phyloP scores from a whole-genome alignment of 2,888 invertebrate genomes.

The Stratiomys singularior region DNA sequence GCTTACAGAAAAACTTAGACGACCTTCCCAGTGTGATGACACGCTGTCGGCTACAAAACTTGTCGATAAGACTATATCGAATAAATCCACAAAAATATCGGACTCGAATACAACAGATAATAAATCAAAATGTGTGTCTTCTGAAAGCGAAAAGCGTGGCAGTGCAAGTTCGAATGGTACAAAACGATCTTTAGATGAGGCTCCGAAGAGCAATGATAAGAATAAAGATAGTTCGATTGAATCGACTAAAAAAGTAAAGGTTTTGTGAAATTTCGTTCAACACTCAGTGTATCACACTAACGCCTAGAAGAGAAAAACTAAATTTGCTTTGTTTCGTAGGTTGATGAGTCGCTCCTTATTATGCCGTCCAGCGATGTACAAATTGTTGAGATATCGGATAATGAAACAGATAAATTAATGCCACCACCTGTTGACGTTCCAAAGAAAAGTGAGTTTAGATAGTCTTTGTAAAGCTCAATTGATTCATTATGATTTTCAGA shows the following conservation, averaged over 20 bases:
- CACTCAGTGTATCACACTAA: background rate
- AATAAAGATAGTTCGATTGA: slow-evolving; percentile 3
- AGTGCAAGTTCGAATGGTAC: background rate
- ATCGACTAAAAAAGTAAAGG: slow-evolving; percentile 52
- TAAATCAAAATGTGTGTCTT: background rate
- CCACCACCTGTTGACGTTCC: slow-evolving; percentile 48
- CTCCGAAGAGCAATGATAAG: background rate
- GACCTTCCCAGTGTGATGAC: slow-evolving; percentile 54
- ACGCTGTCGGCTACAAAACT: slow-evolving; percentile 46
- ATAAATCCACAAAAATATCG: background rate
- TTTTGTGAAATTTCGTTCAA: slow-evolving; percentile 27
- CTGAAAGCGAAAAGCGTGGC: slow-evolving; percentile 55
- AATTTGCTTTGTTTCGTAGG: slow-evolving; percentile 23
- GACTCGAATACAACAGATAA: no score
- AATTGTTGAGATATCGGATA: slow-evolving; percentile 47
- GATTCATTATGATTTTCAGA: background rate
- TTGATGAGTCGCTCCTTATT: slow-evolving; percentile 46
- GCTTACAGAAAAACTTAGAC: slow-evolving; percentile 57
- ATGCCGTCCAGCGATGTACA: slow-evolving; percentile 22
- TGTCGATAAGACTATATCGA: slow-evolving; percentile 53
- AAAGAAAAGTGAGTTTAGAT: slow-evolving; percentile 44
- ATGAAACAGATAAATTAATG: slow-evolving; percentile 51
- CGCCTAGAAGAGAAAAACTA: background rate
- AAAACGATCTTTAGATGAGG: slow-evolving; percentile 43
- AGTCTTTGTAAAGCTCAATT: background rate